Evolutionary conservation across 2,888 invertebrate genomes (phyloP), one percentile per base, ranked within the genome.

Genomic region (Achlya flavicornis): DNA sequence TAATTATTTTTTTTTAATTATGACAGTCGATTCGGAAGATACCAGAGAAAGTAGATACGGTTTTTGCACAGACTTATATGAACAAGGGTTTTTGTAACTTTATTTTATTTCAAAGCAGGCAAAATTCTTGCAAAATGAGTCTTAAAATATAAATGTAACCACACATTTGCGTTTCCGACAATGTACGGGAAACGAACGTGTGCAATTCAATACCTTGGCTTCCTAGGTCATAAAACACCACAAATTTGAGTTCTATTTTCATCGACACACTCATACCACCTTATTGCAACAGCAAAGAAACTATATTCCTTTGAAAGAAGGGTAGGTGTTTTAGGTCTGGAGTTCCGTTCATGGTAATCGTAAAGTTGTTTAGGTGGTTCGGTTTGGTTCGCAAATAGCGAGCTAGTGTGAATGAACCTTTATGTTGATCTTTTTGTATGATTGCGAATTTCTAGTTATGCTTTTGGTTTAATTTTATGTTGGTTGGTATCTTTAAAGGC

Each of bases 371-470:
- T 59, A 43, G 66, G 60, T 53, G 61, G 65, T 63, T 76, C 77
- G 63, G 78, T 73, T 78, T 79, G 68, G 66, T 70, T 72, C 66
- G 73, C 70, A 76, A 78, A 79, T 78, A 78, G 76, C 75, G 66
- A 70, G 68, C 60, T 41, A 57, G 67, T 70, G 79, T 72, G 74
- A 79, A 76, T 70, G 79, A 79, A 76, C 78, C 66, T 60, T 67
- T 62, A 64, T 70, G 68, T 72, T 75, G 67, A 71, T 71, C 35
- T 60, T 60, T 41, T 60, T 33, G 58, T 7, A 6, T 1, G 33
- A 26, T 35, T 8, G 32, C 14, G 58, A 58, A 58, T 58, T 48
- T 16, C 19, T 57, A 38, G 38, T 26, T 26, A 26, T 26, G 26
- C 26, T n/a, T n/a, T n/a, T n/a, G 26, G 26, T 35, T n/a, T n/a